Conservation (phyloP, 2,888 invertebrate species). For the Pseudanteris insignis region DNA sequence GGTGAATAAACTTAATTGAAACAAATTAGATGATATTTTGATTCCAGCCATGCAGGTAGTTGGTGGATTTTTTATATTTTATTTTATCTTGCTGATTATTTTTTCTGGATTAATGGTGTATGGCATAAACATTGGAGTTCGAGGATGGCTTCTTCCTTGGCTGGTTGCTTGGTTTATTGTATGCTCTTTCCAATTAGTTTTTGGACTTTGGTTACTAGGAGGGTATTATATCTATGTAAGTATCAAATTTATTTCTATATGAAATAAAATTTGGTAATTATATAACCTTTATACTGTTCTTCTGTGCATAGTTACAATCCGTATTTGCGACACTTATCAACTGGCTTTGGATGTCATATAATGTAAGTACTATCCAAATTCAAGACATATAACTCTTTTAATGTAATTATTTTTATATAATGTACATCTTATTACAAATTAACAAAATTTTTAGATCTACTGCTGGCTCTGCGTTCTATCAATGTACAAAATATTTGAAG, state of each 20-base stretch:
- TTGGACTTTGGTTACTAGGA: slow-evolving; percentile 85
- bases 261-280: neutral
- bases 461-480: slow-evolving; percentile 88
- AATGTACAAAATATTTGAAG: slow-evolving; percentile 82
- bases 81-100: slow-evolving; percentile 70
- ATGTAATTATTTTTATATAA: too few relatives aligned
- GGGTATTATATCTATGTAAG: slow-evolving; percentile 93
- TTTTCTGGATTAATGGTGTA: slow-evolving; percentile 72
- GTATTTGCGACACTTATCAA: slow-evolving; percentile 80
- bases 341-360: slow-evolving; percentile 86
- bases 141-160: slow-evolving; percentile 88
- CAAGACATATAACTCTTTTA: neutral
- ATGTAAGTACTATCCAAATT: slow-evolving; percentile 77
- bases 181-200: slow-evolving; percentile 79
- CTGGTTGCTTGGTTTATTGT: slow-evolving; percentile 74
- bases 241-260: slow-evolving; percentile 49
- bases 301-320: slow-evolving; percentile 75
- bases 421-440: too few relatives aligned
- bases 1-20: too few relatives aligned
- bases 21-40: too few relatives aligned
- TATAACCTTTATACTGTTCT: neutral
- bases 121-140: slow-evolving; percentile 75
- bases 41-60: slow-evolving; percentile 77
- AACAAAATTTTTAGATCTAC: too few relatives aligned
- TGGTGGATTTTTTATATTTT: slow-evolving; percentile 73